A percentile compares a stretch with the other conserved stretches of the same genome.
Evolutionary conservation across 2,113 vertebrate species (phyloP).

Genomic region (Lophius piscatorius): DNA sequence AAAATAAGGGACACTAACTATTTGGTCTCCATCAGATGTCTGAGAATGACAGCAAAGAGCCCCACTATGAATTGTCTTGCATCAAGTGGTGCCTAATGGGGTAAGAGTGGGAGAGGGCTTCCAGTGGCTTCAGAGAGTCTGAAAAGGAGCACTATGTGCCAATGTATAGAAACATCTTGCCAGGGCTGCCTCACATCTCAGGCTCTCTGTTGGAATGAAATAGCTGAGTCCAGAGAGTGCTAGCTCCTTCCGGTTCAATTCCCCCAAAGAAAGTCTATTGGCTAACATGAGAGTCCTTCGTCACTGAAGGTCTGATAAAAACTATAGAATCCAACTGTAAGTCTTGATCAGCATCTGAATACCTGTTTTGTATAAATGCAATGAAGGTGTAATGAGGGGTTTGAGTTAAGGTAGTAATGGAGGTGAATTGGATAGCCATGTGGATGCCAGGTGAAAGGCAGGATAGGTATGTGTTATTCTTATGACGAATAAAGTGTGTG

Average conservation of each 20-base stretch:
- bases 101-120: slow-evolving; percentile 39
- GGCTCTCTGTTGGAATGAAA: slow-evolving; percentile 54
- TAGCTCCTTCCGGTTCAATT: slow-evolving; percentile 55
- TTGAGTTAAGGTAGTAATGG: no score
- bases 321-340: slow-evolving; percentile 62
- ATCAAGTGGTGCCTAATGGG: slow-evolving; percentile 45
- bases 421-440: no score
- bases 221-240: slow-evolving; percentile 37
- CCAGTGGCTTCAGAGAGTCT: slow-evolving; percentile 53
- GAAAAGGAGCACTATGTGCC: slow-evolving; percentile 35
- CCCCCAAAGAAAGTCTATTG: slow-evolving; percentile 50
- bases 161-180: slow-evolving; percentile 48
- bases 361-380: no score
- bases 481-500: no score
- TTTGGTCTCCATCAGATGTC: slow-evolving; percentile 25
- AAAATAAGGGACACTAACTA: slow-evolving; percentile 14
- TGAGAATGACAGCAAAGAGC: slow-evolving; percentile 44
- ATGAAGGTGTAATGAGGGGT: no score
- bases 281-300: slow-evolving; percentile 73
- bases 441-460: no score
- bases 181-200: slow-evolving; percentile 58
- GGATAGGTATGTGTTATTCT: no score
- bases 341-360: slow-evolving; percentile 73
- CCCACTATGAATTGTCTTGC: slow-evolving; percentile 37
- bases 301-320: slow-evolving; percentile 68